These are phyloP conservation scores for Disparrhopalites patrizii DNA, from an alignment of 2,888 invertebrate genomes.

Conservation along the genomic window DNA sequence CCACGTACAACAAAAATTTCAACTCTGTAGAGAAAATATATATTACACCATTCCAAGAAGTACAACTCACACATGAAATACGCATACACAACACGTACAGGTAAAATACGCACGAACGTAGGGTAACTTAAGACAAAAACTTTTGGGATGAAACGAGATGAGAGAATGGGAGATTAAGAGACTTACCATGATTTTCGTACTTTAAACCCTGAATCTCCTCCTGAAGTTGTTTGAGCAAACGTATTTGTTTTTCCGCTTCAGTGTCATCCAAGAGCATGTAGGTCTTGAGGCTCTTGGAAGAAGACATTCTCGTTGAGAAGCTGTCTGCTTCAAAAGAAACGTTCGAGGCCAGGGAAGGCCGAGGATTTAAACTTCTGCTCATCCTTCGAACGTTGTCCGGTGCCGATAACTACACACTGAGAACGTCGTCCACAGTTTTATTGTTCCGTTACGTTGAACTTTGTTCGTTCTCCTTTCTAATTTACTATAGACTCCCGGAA, in stretches of 20 bases:
- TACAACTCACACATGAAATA: background rate
- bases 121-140: background rate
- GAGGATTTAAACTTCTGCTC: too few relatives aligned
- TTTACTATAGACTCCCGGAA: too few relatives aligned
- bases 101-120: background rate
- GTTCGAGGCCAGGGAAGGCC: too few relatives aligned
- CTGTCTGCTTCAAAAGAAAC: too few relatives aligned
- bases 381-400: too few relatives aligned
- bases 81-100: background rate
- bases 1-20: conserved; percentile 38
- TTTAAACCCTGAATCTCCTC: conserved; percentile 21
- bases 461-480: too few relatives aligned
- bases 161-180: background rate
- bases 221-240: conserved; percentile 11
- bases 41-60: conserved; percentile 14
- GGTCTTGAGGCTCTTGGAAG: background rate
- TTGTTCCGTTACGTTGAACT: too few relatives aligned
- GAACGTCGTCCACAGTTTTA: too few relatives aligned
- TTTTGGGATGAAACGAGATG: background rate
- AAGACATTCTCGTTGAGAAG: too few relatives aligned
- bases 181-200: conserved; percentile 22
- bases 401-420: too few relatives aligned
- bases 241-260: conserved; percentile 5
- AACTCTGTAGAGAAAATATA: conserved; percentile 30
- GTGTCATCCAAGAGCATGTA: background rate